phyloP scores from a whole-genome alignment of 2,888 invertebrate species.

The Ochropacha duplaris region DNA sequence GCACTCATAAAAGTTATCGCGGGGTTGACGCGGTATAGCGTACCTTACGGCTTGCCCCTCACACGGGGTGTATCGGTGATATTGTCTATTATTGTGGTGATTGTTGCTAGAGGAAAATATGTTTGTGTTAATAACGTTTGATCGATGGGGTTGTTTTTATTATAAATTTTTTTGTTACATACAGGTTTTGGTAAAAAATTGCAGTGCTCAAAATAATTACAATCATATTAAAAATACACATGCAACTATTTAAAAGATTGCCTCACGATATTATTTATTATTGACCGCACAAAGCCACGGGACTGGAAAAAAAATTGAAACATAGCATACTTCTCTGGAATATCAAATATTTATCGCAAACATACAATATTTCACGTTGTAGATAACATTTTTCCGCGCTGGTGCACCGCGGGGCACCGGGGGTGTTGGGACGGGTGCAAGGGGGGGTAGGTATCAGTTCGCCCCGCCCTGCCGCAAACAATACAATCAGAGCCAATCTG shows the following conservation, averaged over 20 bases:
- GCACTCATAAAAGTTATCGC: constrained; percentile 80
- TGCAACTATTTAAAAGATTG: constrained; percentile 11
- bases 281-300: constrained; percentile 34
- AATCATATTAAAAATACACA: not conserved
- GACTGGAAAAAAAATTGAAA: constrained; percentile 52
- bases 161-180: not conserved
- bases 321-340: constrained; percentile 64
- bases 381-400: constrained; percentile 74
- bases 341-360: constrained; percentile 75
- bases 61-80: constrained; percentile 26
- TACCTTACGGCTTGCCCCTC: constrained; percentile 14
- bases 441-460: constrained; percentile 53
- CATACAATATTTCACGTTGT: constrained; percentile 61
- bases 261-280: constrained; percentile 19
- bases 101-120: constrained; percentile 18
- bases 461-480: constrained; percentile 74
- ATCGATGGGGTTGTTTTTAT: constrained; percentile 4
- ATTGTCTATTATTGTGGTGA: constrained; percentile 48
- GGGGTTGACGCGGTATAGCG: constrained; percentile 43
- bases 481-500: constrained; percentile 83
- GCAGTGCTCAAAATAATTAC: not conserved
- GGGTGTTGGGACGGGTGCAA: constrained; percentile 21
- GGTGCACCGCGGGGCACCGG: constrained; percentile 42
- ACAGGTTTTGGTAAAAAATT: not conserved
- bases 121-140: constrained; percentile 22